Evolutionary conservation across 2,113 vertebrate genomes (phyloP).

Genomic region (Riparia riparia): DNA sequence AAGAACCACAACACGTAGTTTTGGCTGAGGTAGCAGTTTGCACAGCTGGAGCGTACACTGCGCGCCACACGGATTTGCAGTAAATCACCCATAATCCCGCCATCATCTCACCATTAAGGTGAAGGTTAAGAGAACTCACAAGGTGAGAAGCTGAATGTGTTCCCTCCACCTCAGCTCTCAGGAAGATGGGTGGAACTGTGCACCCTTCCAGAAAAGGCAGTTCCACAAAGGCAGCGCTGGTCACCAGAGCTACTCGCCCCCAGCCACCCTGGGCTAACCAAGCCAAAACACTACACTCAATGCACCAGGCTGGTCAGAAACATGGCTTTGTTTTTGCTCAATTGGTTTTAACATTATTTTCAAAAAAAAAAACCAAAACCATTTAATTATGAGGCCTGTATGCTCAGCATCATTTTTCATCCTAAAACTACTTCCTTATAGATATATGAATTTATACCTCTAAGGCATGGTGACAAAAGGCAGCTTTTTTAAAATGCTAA

Average conservation of each 20-base stretch:
- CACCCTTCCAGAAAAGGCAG: background rate
- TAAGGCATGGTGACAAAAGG: background rate
- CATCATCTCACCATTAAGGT: background rate
- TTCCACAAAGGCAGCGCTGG: background rate
- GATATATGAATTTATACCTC: background rate
- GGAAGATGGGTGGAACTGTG: background rate
- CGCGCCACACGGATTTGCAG: background rate
- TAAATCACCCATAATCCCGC: background rate
- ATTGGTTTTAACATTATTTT: background rate
- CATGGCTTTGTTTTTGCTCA: background rate
- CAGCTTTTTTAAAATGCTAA: background rate
- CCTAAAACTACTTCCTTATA: background rate
- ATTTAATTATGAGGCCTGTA: background rate
- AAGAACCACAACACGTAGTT: background rate
- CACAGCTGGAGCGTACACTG: background rate
- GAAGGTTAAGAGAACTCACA: background rate
- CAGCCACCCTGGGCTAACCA: fast-evolving
- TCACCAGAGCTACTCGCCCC: background rate
- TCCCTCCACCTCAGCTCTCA: background rate
- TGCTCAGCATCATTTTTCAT: background rate
- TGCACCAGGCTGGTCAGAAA: background rate
- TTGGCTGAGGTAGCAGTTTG: background rate
- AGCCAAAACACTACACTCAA: background rate
- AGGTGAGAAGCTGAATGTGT: background rate
- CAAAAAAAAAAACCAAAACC: background rate